Percentiles rank a stretch among this genome's conserved stretches.
phyloP scores from a whole-genome alignment of 2,797 vertebrate species.

The Momotus momota region DNA sequence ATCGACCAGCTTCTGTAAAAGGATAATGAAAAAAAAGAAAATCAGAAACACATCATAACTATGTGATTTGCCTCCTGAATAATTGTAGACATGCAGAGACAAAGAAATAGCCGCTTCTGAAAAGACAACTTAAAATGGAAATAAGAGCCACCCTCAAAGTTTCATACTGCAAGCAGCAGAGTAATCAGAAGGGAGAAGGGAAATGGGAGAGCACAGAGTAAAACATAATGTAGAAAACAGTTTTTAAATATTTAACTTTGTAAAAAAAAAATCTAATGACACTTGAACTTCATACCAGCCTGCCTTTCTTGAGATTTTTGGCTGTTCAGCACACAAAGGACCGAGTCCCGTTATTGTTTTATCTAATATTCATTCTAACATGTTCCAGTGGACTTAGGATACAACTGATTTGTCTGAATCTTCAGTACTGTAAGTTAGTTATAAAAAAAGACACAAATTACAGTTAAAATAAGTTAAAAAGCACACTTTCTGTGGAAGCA shows the following conservation, averaged over 20 bases:
- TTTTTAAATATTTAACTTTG: neutral
- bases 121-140: neutral
- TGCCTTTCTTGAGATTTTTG: neutral
- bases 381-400: neutral
- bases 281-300: too few relatives aligned
- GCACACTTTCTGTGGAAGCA: neutral
- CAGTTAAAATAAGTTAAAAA: neutral
- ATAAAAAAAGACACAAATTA: neutral
- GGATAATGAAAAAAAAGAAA: neutral
- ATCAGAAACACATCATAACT: neutral
- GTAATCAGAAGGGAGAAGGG: neutral
- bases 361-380: neutral
- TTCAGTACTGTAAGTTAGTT: neutral
- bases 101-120: neutral
- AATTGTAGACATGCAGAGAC: neutral
- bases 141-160: neutral
- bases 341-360: neutral
- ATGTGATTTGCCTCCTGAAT: neutral
- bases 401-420: neutral
- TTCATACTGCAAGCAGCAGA: too few relatives aligned
- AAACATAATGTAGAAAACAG: neutral
- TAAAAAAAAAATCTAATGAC: too few relatives aligned
- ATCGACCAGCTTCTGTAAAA: neutral
- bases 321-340: neutral
- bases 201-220: neutral